phyloP scores from a whole-genome alignment of 2,113 vertebrate genomes.

The Felis catus region F.catus_Fca126_mat1.0 CM031416.1:123176001-123176500 shows the following conservation, averaged over 20 bases:
- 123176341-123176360: neutral
- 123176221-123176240: neutral
- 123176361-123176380: accelerated
- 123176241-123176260: too few relatives aligned
- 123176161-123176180: neutral
- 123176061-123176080: neutral
- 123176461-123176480: neutral
- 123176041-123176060: conserved; percentile 37
- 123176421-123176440: accelerated
- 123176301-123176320: neutral
- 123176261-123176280: accelerated
- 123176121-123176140: neutral
- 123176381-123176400: neutral
- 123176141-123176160: neutral
- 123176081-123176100: neutral
- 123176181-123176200: conserved; percentile 16
- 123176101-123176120: neutral
- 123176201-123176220: accelerated
- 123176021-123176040: conserved; percentile 17
- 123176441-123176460: accelerated
- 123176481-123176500: too few relatives aligned
- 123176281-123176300: neutral
- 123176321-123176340: neutral
- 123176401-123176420: accelerated
- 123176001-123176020: conserved; percentile 67